Base-by-base conservation (phyloP, 2,113 vertebrate genomes). In the Coptodon bakossiorum region DNA sequence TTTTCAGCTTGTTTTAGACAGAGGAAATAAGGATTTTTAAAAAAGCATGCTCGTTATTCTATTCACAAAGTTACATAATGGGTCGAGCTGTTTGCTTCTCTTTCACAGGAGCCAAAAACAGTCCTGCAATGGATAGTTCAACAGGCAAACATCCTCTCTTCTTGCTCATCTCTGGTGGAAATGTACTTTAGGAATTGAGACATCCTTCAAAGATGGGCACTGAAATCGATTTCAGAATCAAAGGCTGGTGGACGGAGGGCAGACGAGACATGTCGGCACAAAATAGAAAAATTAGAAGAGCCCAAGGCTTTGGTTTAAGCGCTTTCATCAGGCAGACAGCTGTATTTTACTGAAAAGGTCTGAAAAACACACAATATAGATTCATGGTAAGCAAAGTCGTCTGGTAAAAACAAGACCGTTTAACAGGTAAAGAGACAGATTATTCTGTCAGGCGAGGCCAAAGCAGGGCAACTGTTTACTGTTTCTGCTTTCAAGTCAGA, bases 251-350 rank as follows among this genome's bases (percentile, higher is more conserved):
- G 16, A 50, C 0, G 2, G 45, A 50, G 45, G 16, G 0, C 45
- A 78, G 73, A n/a, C 2, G 0, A 78, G 73, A 50, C 45, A 50
- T 29, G 16, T 29, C 4, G 3, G 24, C 45, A 31, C 73, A 50
- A 50, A 78, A 78, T n/a, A n/a, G 27, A 78, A 3, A 52, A 78
- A 31, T 78, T n/a, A n/a, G 68, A 76, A 48, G 73, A 78, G 73
- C 16, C 43, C 71, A 29, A 13, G 19, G 4, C 27, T 78, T 78
- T 78, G 40, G 10, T n/a, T 7, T 76, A 76, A 29, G 9, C 6
- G 17, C 24, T 76, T 29, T 78, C 73, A 78, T 50, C 3, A 13
- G 24, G 73, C 73, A 78, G 45, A 78, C 6, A 17, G 27, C 2
- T 31, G 16, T 50, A 5, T 78, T 50, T 78, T 19, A 78, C 27